These are phyloP conservation scores for Grammomys dolichurus DNA, from an alignment of 2,113 vertebrate genomes.

Conservation along the genomic window DNA sequence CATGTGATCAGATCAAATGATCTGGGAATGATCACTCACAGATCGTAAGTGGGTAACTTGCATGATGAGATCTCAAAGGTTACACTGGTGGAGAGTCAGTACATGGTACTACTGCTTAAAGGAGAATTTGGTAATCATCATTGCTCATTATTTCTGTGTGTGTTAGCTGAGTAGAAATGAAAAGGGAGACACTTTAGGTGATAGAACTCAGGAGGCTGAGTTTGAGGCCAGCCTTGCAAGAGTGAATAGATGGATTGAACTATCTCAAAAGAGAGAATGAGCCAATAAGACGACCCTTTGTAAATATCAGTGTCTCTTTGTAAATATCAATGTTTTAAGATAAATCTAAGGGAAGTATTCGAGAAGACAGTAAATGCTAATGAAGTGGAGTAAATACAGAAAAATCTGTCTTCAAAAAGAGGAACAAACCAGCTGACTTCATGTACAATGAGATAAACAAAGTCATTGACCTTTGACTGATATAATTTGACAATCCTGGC, in stretches of 20 bases:
- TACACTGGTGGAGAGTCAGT: not conserved
- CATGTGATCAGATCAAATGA: not conserved
- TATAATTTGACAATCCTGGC: constrained; percentile 3
- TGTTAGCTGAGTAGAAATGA: not conserved
- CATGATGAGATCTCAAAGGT: not conserved
- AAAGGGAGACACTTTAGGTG: not conserved
- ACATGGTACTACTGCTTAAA: not conserved
- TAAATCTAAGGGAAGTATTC: not conserved
- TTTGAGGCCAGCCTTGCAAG: not conserved
- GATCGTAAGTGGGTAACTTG: not conserved
- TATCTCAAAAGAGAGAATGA: not conserved
- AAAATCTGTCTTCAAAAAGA: not conserved
- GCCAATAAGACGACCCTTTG: not conserved
- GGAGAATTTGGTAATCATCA: not conserved
- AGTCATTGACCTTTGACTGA: not conserved
- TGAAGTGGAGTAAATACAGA: not conserved
- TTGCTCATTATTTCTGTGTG: not conserved
- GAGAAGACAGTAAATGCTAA: not conserved
- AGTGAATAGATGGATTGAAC: too few relatives aligned
- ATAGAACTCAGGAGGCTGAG: not conserved
- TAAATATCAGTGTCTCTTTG: not conserved
- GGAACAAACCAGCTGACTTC: not conserved
- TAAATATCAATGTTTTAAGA: not conserved
- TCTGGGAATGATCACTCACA: not conserved
- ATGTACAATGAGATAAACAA: not conserved